Evolutionary conservation across 2,888 invertebrate genomes (phyloP).

Genomic region (Himalopsyche tibetana): DNA sequence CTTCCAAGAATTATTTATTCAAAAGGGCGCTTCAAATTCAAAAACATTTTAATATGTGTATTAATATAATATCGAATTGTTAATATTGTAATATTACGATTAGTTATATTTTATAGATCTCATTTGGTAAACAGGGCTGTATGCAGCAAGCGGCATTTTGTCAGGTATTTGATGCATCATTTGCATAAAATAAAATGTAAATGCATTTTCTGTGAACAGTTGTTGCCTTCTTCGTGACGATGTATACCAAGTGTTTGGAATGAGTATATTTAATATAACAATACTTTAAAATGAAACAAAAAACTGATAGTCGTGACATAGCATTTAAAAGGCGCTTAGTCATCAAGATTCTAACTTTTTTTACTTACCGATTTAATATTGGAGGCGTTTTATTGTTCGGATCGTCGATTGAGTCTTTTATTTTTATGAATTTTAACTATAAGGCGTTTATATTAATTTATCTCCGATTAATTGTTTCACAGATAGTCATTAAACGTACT

Average conservation of each 20-base stretch:
- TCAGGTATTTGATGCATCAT: constrained; percentile 34
- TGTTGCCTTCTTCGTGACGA: constrained; percentile 4
- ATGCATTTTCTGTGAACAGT: constrained; percentile 27
- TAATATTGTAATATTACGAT: background rate
- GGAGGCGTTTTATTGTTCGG: no score
- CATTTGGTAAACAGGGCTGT: background rate
- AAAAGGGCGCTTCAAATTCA: no score
- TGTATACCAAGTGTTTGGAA: constrained; percentile 14
- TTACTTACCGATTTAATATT: no score
- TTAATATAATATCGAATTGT: no score
- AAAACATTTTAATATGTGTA: no score
- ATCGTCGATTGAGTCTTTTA: no score
- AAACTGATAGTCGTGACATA: background rate
- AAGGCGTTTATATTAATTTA: no score
- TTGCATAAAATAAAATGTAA: constrained; percentile 34
- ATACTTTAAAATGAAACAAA: background rate
- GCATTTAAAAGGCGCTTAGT: background rate
- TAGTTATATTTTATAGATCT: background rate
- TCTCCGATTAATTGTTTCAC: no score
- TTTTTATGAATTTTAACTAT: no score
- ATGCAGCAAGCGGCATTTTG: constrained; percentile 7
- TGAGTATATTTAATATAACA: background rate
- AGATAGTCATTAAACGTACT: no score
- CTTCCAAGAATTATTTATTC: no score
- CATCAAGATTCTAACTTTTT: background rate